Conservation (phyloP, 2,113 vertebrate species). For the Bostrychus sinensis region DNA sequence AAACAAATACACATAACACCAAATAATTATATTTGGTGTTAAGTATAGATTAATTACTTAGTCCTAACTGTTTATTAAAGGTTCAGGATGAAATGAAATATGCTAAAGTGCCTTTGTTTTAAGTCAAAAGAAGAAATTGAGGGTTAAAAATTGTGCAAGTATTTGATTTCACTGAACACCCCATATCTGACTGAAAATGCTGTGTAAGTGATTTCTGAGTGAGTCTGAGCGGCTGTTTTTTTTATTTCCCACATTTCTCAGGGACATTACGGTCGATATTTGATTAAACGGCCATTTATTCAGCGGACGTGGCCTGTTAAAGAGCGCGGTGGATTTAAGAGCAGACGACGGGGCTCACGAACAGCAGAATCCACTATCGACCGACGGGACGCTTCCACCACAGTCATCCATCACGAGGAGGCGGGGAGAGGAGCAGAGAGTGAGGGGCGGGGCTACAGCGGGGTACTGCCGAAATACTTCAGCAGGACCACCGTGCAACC, state of each 20-base stretch:
- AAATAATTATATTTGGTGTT: too few relatives aligned
- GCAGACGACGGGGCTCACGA: constrained; percentile 21
- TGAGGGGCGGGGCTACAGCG: constrained; percentile 29
- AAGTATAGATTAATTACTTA: too few relatives aligned
- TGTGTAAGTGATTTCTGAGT: background rate
- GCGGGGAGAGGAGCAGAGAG: constrained; percentile 11
- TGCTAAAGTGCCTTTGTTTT: too few relatives aligned
- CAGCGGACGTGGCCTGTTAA: constrained; percentile 12
- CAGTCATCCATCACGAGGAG: constrained; percentile 65
- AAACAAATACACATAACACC: too few relatives aligned
- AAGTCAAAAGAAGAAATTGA: too few relatives aligned
- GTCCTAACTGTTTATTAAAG: too few relatives aligned
- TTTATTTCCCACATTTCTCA: background rate
- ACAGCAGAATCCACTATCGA: constrained; percentile 58
- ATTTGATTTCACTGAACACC: background rate
- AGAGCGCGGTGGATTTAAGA: constrained; percentile 16
- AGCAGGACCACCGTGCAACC: background rate
- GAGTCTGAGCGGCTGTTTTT: background rate
- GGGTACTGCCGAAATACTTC: constrained; percentile 8
- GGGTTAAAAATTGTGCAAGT: too few relatives aligned
- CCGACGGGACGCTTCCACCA: constrained; percentile 54
- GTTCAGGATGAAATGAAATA: too few relatives aligned
- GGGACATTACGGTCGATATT: constrained; percentile 7
- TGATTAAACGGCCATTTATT: constrained; percentile 13
- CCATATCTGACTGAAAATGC: background rate